phyloP scores from a whole-genome alignment of 2,113 vertebrate species.

The Macaca nemestrina region DNA sequence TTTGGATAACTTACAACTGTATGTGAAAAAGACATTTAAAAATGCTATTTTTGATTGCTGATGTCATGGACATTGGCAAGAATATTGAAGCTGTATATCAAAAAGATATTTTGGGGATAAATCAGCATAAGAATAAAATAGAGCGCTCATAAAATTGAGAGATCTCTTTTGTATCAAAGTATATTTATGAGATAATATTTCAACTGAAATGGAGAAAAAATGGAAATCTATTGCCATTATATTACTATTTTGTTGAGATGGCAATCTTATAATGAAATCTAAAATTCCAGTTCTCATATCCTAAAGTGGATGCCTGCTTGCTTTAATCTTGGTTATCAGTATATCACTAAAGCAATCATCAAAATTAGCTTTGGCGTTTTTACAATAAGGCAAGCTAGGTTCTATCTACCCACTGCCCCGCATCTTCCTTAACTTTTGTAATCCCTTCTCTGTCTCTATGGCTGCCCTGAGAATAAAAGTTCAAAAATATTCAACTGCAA shows the following conservation, averaged over 20 bases:
- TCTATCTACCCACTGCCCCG: background rate
- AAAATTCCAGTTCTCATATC: constrained; percentile 69
- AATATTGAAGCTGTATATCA: constrained; percentile 78
- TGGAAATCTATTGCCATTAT: constrained; percentile 72
- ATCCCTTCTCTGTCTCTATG: background rate
- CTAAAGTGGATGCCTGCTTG: constrained; percentile 62
- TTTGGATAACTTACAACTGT: constrained; percentile 22
- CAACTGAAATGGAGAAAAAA: constrained; percentile 71
- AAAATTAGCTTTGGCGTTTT: constrained; percentile 66
- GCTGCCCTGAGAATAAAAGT: background rate
- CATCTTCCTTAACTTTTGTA: background rate
- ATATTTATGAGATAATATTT: constrained; percentile 77
- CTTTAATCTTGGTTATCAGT: constrained; percentile 73
- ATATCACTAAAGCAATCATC: constrained; percentile 47
- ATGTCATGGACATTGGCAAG: constrained; percentile 67
- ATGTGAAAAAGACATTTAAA: background rate
- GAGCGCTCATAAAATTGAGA: constrained; percentile 58
- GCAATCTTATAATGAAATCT: constrained; percentile 77
- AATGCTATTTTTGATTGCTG: constrained; percentile 61
- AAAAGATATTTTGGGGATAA: constrained; percentile 74
- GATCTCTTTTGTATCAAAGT: constrained; percentile 73
- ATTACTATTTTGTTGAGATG: constrained; percentile 73
- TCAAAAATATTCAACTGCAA: background rate
- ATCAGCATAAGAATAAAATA: constrained; percentile 66
- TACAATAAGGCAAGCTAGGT: constrained; percentile 37